These are phyloP conservation scores for Xenentodon cancila DNA, from an alignment of 2,797 vertebrate genomes.

Conservation along the genomic window DNA sequence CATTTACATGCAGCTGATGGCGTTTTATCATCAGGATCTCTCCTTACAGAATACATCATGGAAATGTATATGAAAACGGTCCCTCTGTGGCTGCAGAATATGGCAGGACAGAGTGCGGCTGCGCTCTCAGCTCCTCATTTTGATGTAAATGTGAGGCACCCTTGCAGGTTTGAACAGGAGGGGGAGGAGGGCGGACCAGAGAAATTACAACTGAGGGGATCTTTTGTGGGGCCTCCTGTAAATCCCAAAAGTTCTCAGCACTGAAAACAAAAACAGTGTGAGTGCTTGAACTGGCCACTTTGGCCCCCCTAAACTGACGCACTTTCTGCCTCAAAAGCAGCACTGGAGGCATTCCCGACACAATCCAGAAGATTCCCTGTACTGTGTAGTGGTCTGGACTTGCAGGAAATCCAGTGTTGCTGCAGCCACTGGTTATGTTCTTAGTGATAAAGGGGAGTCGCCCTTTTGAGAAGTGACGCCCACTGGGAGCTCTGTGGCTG, in stretches of 20 bases:
- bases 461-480: slow-evolving; percentile 16
- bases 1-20: not conserved
- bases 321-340: slow-evolving; percentile 52
- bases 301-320: slow-evolving; percentile 56
- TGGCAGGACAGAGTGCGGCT: slow-evolving; percentile 21
- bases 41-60: not conserved
- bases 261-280: slow-evolving; percentile 72
- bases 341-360: slow-evolving; percentile 9
- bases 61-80: slow-evolving; percentile 27
- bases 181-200: slow-evolving; percentile 36
- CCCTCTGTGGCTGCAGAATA: slow-evolving; percentile 11
- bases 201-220: slow-evolving; percentile 63
- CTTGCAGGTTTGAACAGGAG: slow-evolving; percentile 41
- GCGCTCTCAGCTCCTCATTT: slow-evolving; percentile 58
- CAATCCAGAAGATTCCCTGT: slow-evolving; percentile 16
- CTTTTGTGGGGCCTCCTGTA: slow-evolving; percentile 74
- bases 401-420: slow-evolving; percentile 1
- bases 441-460: slow-evolving; percentile 29
- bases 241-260: slow-evolving; percentile 70
- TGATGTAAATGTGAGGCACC: slow-evolving; percentile 73
- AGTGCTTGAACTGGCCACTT: slow-evolving; percentile 43
- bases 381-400: slow-evolving; percentile 6
- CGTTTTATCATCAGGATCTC: not conserved
- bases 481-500: slow-evolving; percentile 43
- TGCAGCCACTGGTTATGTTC: slow-evolving; percentile 1